Evolutionary conservation across 2,888 invertebrate genomes (phyloP).

Genomic region (Didymodactylos carnosus): DNA sequence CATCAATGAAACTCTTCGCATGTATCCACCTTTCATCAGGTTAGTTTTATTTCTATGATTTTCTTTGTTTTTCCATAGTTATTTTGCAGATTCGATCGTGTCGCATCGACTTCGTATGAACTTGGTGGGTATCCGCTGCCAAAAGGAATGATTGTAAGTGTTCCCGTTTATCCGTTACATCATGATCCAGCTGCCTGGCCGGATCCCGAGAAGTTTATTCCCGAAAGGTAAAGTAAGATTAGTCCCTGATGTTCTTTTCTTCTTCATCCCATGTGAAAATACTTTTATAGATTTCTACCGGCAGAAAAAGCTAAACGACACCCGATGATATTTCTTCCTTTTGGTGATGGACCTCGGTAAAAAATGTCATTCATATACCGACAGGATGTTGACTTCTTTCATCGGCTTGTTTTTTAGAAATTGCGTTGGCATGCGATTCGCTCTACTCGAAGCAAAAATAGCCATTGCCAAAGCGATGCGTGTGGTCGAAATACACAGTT

Average conservation of each 20-base stretch:
- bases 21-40: slow-evolving; percentile 1
- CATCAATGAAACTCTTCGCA: slow-evolving; percentile 8
- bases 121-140: background rate
- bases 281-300: background rate
- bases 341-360: background rate
- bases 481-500: background rate
- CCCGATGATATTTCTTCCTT: background rate
- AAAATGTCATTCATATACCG: too few relatives aligned
- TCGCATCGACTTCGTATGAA: background rate
- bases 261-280: background rate
- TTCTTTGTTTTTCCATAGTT: background rate
- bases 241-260: too few relatives aligned
- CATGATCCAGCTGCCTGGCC: slow-evolving; percentile 15
- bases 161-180: slow-evolving; percentile 15
- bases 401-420: background rate
- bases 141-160: slow-evolving; percentile 13
- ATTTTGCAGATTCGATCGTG: background rate
- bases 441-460: slow-evolving; percentile 25
- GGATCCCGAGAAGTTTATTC: slow-evolving; percentile 17
- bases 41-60: background rate
- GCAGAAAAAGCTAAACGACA: background rate
- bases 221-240: slow-evolving; percentile 14
- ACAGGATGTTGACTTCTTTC: background rate
- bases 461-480: slow-evolving; percentile 18
- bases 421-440: slow-evolving; percentile 23